These are phyloP conservation scores for Biston stratarius DNA, from an alignment of 2,888 invertebrate species.

Conservation along the genomic window DNA sequence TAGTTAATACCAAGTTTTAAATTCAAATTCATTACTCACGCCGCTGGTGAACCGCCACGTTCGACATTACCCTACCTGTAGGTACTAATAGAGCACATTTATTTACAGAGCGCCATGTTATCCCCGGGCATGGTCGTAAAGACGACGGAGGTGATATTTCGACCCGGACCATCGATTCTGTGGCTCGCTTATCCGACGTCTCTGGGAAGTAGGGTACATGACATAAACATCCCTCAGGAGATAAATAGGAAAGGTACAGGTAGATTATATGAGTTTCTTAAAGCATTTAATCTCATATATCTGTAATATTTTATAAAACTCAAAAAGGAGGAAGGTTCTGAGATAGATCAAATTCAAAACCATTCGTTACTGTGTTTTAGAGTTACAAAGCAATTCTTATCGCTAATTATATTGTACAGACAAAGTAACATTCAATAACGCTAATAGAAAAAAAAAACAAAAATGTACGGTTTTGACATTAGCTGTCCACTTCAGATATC, in stretches of 20 bases:
- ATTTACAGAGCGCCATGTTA: constrained; percentile 39
- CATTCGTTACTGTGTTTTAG: no score
- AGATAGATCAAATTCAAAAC: no score
- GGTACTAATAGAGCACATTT: constrained; percentile 46
- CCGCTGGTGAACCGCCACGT: constrained; percentile 35
- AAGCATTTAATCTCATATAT: not conserved
- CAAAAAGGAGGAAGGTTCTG: no score
- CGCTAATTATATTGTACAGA: no score
- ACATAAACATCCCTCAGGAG: constrained; percentile 41
- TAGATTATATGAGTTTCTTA: constrained; percentile 4
- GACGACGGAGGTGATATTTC: constrained; percentile 40
- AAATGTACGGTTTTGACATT: no score
- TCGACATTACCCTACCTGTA: constrained; percentile 41
- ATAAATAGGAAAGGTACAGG: constrained; percentile 30
- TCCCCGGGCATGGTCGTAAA: constrained; percentile 45
- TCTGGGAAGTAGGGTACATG: constrained; percentile 35
- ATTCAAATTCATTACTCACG: constrained; percentile 46
- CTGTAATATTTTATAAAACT: not conserved
- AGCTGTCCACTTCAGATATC: no score
- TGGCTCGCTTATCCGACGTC: constrained; percentile 41
- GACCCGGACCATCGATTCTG: constrained; percentile 43
- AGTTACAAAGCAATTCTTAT: no score
- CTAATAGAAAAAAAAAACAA: no score
- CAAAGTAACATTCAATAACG: no score
- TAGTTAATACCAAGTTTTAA: constrained; percentile 38